Conservation (phyloP, 1,140 invertebrate genomes). For the Andrena cerasifolii region DNA sequence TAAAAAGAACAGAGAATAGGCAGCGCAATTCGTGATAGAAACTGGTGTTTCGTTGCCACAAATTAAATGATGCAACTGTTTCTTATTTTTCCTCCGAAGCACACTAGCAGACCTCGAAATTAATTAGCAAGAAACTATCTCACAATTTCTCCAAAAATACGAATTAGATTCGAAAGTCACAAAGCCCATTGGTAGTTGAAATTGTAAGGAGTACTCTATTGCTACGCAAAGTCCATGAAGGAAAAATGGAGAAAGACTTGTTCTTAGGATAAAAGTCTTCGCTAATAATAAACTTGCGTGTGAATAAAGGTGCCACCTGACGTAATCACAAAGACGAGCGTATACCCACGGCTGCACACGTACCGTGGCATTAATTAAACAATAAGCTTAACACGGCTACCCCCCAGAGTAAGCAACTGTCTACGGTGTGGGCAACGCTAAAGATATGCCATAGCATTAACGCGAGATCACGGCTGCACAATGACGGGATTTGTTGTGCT, state of each 20-base stretch:
- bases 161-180: too few relatives aligned
- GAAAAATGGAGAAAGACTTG: background rate
- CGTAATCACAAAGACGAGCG: conserved; percentile 25
- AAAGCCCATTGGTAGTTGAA: too few relatives aligned
- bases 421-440: conserved; percentile 22
- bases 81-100: too few relatives aligned
- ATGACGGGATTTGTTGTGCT: background rate
- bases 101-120: too few relatives aligned
- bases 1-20: background rate
- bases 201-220: background rate
- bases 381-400: conserved; percentile 29
- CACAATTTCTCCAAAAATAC: too few relatives aligned
- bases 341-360: conserved; percentile 18
- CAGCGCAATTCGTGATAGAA: conserved; percentile 25
- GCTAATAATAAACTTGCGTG: conserved; percentile 27
- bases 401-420: background rate
- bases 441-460: conserved; percentile 50
- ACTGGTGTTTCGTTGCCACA: background rate
- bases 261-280: background rate
- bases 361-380: conserved; percentile 54
- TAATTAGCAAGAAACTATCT: too few relatives aligned
- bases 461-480: conserved; percentile 4
- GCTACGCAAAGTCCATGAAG: background rate
- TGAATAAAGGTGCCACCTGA: conserved; percentile 30
- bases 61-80: conserved; percentile 17